Conservation (phyloP, 2,113 vertebrate genomes). For the Cynopterus brachyotis region DNA sequence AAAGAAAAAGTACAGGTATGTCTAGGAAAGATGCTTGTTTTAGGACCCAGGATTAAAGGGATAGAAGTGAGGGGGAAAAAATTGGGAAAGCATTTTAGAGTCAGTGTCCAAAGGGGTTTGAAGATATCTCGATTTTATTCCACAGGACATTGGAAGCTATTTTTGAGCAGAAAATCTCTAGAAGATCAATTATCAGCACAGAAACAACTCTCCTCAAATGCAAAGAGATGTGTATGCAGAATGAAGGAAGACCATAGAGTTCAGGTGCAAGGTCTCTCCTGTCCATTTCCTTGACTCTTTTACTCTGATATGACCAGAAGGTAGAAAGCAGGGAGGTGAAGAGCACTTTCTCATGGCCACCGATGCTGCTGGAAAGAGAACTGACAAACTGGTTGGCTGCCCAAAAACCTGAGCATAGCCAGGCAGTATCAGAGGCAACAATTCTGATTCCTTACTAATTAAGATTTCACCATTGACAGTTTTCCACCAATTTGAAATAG, state of each 20-base stretch:
- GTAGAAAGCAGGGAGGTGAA: not conserved
- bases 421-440: not conserved
- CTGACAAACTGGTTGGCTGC: not conserved
- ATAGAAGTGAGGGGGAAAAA: not conserved
- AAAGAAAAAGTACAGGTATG: not conserved
- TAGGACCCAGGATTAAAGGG: not conserved
- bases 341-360: not conserved
- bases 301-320: not conserved
- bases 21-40: not conserved
- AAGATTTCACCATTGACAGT: not conserved
- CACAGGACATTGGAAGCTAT: not conserved
- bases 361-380: not conserved
- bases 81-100: not conserved
- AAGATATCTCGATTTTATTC: not conserved
- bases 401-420: not conserved
- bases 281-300: not conserved
- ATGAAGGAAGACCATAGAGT: not conserved
- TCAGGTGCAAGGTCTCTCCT: not conserved
- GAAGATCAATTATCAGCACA: not conserved
- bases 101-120: not conserved
- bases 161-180: not conserved
- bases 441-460: not conserved
- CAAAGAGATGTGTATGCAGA: not conserved
- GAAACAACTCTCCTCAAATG: not conserved
- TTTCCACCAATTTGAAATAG: not conserved